phyloP scores from a whole-genome alignment of 2,797 vertebrate genomes.

The Clarias laeviceps region DNA sequence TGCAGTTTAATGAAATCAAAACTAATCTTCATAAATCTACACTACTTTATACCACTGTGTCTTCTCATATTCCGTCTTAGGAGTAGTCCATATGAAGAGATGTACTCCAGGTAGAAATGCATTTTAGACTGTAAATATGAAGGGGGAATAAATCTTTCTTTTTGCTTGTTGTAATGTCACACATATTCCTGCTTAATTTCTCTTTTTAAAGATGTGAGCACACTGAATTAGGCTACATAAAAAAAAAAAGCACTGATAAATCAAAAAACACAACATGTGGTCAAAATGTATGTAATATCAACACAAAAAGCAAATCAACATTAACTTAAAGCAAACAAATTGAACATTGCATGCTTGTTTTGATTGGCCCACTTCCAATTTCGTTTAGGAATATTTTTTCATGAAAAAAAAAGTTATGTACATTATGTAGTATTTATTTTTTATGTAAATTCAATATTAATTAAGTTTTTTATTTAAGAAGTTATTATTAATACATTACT shows the following conservation, averaged over 20 bases:
- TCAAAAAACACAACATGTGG: too few species aligned
- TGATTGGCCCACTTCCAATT: not conserved
- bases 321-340: too few species aligned
- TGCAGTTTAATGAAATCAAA: conserved; percentile 67
- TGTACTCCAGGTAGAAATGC: not conserved
- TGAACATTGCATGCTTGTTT: not conserved
- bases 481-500: too few species aligned
- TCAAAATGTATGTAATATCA: not conserved
- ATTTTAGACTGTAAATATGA: not conserved
- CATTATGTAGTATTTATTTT: too few species aligned
- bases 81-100: not conserved
- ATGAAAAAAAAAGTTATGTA: too few species aligned
- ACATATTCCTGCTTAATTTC: not conserved
- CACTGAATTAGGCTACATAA: not conserved
- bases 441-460: too few species aligned
- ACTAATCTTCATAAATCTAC: conserved; percentile 41
- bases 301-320: not conserved
- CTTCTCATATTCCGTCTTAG: not conserved
- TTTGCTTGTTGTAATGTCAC: not conserved
- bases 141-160: too few species aligned
- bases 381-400: too few species aligned
- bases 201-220: not conserved
- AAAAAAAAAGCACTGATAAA: too few species aligned
- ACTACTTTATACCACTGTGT: not conserved
- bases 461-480: too few species aligned